These are phyloP conservation scores for Sylvilagus floridanus DNA, from an alignment of 2,797 vertebrate genomes.

Conservation along the genomic window DNA sequence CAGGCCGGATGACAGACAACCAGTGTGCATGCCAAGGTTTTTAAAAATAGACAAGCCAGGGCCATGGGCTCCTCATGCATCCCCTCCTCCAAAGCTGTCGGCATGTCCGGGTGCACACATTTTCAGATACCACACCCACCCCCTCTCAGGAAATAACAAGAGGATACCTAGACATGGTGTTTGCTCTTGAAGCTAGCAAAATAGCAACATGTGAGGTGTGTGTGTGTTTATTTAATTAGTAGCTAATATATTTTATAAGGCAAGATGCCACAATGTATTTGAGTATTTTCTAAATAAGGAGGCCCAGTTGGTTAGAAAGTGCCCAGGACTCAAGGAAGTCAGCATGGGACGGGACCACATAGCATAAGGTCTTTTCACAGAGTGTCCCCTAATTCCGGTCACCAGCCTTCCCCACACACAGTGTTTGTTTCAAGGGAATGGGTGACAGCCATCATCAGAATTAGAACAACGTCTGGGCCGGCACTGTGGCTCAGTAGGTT, in stretches of 20 bases:
- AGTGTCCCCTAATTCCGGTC: neutral
- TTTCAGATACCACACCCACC: neutral
- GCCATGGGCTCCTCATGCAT: neutral
- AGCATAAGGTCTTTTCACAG: neutral
- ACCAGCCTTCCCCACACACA: neutral
- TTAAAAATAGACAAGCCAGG: conserved; percentile 21
- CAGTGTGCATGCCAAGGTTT: neutral
- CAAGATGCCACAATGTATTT: neutral
- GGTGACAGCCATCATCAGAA: neutral
- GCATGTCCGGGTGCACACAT: accelerated
- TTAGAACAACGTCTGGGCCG: neutral
- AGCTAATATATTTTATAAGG: neutral
- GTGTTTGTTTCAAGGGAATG: neutral
- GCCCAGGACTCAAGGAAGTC: neutral
- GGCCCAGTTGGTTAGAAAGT: neutral
- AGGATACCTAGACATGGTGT: neutral
- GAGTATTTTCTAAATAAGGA: conserved; percentile 1
- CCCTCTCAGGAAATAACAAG: neutral
- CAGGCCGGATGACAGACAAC: neutral
- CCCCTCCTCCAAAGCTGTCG: neutral
- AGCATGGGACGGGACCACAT: neutral
- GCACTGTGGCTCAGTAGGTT: too few species aligned
- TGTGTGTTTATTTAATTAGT: neutral
- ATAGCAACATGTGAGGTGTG: neutral
- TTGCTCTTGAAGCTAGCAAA: conserved; percentile 13